Evolutionary conservation across 37 sponge, comb jelly and placozoan genomes (phyloP).

Genomic region (Chondrilla cf. caribensis): DNA sequence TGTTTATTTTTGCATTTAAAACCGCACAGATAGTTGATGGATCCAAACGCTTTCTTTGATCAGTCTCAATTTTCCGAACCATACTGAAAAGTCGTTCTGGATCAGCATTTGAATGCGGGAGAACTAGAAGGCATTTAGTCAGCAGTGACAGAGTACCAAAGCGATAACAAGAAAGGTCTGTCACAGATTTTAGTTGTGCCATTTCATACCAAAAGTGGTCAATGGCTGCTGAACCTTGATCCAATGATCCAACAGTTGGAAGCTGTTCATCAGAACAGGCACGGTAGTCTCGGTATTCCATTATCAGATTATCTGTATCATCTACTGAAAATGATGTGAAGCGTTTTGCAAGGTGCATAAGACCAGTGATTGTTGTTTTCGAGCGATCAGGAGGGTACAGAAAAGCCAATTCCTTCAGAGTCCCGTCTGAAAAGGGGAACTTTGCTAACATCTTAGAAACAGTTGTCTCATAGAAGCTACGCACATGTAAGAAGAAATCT

Average conservation of each 20-base stretch:
- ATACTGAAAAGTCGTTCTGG: constrained; percentile 39
- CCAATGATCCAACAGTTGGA: constrained; percentile 3
- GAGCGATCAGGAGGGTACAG: background rate
- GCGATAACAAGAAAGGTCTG: background rate
- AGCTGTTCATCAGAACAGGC: constrained; percentile 13
- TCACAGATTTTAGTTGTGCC: constrained; percentile 12
- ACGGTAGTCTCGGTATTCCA: constrained; percentile 11
- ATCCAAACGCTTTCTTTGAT: constrained; percentile 24
- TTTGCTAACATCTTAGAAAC: constrained; percentile 39
- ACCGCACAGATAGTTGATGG: constrained; percentile 37
- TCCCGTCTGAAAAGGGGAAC: constrained; percentile 21
- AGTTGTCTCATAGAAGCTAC: constrained; percentile 25
- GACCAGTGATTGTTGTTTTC: too few species aligned
- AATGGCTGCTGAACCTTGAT: constrained; percentile 19
- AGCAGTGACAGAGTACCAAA: constrained; percentile 29
- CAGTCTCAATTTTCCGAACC: constrained; percentile 31
- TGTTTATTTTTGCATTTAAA: constrained; percentile 34
- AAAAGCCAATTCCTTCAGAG: background rate
- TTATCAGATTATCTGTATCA: constrained; percentile 23
- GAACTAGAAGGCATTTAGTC: constrained; percentile 19
- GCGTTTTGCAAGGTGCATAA: background rate
- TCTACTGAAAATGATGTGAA: constrained; percentile 16
- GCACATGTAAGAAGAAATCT: constrained; percentile 12
- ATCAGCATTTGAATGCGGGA: constrained; percentile 44
- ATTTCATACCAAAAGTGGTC: constrained; percentile 40